These are phyloP conservation scores for Neomonachus schauinslandi DNA, from an alignment of 2,113 vertebrate species.

Conservation along the genomic window DNA sequence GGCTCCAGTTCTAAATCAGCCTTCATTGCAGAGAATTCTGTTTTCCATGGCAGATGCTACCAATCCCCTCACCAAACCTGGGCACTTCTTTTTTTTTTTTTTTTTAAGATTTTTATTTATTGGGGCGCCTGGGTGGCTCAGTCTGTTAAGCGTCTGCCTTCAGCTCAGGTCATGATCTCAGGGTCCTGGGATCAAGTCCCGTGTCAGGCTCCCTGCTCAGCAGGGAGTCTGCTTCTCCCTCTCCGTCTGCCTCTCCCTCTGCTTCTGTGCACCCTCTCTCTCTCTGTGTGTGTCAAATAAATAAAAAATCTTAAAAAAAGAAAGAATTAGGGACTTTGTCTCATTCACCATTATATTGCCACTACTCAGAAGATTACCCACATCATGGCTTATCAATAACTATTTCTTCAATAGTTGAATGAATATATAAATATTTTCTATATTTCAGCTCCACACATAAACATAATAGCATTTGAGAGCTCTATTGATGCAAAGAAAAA, in stretches of 20 bases:
- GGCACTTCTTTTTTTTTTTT: not conserved
- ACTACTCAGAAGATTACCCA: not conserved
- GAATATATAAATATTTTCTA: not conserved
- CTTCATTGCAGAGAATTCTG: not conserved
- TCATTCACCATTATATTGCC: not conserved
- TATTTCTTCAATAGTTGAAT: not conserved
- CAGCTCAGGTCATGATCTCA: not conserved
- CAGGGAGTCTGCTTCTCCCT: not conserved
- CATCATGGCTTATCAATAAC: not conserved
- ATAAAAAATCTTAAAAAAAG: not conserved
- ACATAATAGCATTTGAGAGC: not conserved
- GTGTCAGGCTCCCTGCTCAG: not conserved
- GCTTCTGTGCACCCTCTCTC: not conserved
- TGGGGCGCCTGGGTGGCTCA: not conserved
- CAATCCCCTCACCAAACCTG: not conserved
- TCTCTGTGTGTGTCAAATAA: not conserved
- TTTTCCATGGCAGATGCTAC: not conserved
- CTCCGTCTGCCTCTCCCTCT: not conserved
- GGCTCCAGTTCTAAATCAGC: not conserved
- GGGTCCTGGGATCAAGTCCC: not conserved
- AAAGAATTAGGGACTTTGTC: not conserved
- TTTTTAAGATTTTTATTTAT: no score
- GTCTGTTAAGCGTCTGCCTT: not conserved
- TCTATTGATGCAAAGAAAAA: conserved; percentile 12
- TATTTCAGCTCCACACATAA: not conserved